A percentile compares a stretch with the other conserved stretches of the same genome.
Conservation (phyloP, 2,113 vertebrate species). For the Thunnus maccoyii region DNA sequence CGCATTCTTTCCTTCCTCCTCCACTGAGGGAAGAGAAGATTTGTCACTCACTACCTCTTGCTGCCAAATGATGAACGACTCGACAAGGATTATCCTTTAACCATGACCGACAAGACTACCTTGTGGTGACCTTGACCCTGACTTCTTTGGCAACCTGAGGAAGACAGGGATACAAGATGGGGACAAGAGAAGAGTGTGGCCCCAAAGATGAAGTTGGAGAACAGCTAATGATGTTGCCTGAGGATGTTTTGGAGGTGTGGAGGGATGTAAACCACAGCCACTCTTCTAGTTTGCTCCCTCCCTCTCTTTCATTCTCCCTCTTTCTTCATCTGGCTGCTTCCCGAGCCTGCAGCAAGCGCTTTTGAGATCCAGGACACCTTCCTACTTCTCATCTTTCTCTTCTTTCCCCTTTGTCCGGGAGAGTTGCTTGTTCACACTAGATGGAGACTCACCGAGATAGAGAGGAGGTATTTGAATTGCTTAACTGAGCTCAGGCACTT, state of each 20-base stretch:
- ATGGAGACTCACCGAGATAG: conserved; percentile 62
- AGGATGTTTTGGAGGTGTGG: conserved; percentile 62
- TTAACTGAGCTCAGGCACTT: conserved; percentile 63
- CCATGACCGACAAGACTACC: conserved; percentile 15
- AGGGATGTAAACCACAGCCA: conserved; percentile 62
- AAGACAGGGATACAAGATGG: conserved; percentile 39
- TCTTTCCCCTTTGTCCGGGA: conserved; percentile 49
- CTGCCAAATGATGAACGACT: conserved; percentile 59
- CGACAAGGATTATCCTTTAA: conserved; percentile 53
- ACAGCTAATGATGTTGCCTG: conserved; percentile 49
- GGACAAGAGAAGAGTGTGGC: conserved; percentile 11
- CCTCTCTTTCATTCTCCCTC: conserved; percentile 37
- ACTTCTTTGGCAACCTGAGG: background rate
- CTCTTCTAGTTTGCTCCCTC: conserved; percentile 71
- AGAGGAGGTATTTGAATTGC: conserved; percentile 52
- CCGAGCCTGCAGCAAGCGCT: conserved; percentile 55
- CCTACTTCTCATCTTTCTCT: conserved; percentile 35
- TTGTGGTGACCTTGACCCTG: conserved; percentile 36
- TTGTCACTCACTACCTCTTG: conserved; percentile 61
- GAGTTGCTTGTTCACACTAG: conserved; percentile 52
- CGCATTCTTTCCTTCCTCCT: conserved; percentile 66
- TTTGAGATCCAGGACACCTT: conserved; percentile 63
- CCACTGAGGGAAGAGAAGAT: conserved; percentile 55
- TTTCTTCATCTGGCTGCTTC: conserved; percentile 64
- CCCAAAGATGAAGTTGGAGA: conserved; percentile 45